Evolutionary conservation across 2,888 invertebrate genomes (phyloP), one percentile per base, ranked within the genome.

Genomic region (Tyria jacobaeae): DNA sequence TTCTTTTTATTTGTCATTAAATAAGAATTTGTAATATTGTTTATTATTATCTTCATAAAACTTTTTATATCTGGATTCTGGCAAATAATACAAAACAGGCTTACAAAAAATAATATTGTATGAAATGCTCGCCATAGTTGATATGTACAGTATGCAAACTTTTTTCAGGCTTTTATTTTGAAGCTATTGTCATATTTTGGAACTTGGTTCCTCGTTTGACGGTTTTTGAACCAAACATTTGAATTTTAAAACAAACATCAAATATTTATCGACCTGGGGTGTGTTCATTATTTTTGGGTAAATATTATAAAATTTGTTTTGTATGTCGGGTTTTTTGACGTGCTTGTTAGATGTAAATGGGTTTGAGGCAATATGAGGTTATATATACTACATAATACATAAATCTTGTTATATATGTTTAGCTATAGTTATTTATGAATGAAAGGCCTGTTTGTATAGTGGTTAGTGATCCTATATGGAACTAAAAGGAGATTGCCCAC

Each of bases 261-360:
- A 25, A 48, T 56, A 47, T 56, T 56, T 34, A 35, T 35, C 10
- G 10, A 31, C 5, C 24, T 31, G 41, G 47, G 35, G 10, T 54
- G 10, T 24, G 56, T 52, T 58, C 27, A 44, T 58, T 58, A 44
- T 52, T 51, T 51, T 50, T 37, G 14, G 50, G 51, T 44, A 51
- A 58, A 57, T 41, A 50, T 25, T 39, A 50, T 57, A 4, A 50
- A 57, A 44, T 44, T 51, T 51, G 24, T 51, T 51, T 41, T 44
- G 34, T 21, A 44, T n/a, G n/a, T 41, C 14, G 27, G 14, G 31
- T 55, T 9, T 44, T 44, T 44, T 4, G 21, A 44, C 21, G n/a
- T n/a, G 44, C 21, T 44, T 21, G 44, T 17, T 21, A 41, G 14
- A 41, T 34, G 31, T 15, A 44, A 31, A 54, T 53, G 17, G 7